Evolutionary conservation across 2,797 vertebrate genomes (phyloP).

Genomic region (Vireo griseus): DNA sequence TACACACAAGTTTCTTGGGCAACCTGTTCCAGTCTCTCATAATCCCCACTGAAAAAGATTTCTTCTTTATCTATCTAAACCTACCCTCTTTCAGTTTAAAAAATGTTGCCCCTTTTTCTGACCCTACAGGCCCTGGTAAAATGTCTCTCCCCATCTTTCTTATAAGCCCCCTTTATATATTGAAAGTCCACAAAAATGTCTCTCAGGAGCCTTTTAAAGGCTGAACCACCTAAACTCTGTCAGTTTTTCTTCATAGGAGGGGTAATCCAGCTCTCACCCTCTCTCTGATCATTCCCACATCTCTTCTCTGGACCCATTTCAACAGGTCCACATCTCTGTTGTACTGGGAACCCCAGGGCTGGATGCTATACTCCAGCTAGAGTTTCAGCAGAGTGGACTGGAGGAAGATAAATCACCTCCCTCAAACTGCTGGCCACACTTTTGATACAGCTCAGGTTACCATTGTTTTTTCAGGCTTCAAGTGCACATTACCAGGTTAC

Average conservation of each 20-base stretch:
- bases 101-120: background rate
- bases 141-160: background rate
- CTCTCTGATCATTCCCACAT: background rate
- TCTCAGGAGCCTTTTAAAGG: background rate
- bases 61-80: background rate
- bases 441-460: background rate
- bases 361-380: background rate
- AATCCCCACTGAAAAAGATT: background rate
- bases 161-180: background rate
- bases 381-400: background rate
- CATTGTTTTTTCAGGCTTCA: background rate
- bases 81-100: background rate
- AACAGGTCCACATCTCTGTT: background rate
- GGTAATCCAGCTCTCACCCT: background rate
- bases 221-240: background rate
- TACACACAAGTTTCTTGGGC: background rate
- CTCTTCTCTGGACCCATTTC: background rate
- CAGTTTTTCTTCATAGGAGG: background rate
- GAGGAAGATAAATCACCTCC: background rate
- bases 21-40: background rate
- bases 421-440: background rate
- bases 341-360: background rate
- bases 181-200: background rate
- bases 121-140: background rate
- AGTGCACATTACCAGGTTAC: background rate